Base-by-base conservation (phyloP, 1,140 invertebrate genomes). In the Heliothis subflexa region DNA sequence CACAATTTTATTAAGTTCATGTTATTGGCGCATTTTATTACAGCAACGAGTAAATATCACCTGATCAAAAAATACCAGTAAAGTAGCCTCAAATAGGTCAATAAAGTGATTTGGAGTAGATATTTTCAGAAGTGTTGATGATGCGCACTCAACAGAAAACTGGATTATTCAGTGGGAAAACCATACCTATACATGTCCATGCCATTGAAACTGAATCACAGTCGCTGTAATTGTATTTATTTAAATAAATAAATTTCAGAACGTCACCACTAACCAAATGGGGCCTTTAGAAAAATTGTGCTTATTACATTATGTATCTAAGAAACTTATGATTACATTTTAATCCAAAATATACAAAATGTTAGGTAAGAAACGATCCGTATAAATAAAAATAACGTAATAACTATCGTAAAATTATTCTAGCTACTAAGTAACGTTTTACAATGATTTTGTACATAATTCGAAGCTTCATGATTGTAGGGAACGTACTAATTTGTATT, bases 381-480 rank as follows among this genome's bases (percentile, higher is more conserved):
- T 62, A 75, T 68, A 81, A 79, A 74, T 79, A 86, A 86, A 74
- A 82, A 84, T 78, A 78, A 83, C 86, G 18, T 66, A 66, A 33
- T 77, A 47, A 45, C n/a, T 68, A 77, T 75, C 47, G 16, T 92
- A 91, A 93, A 78, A 93, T 93, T 93, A 93, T 90, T 91, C 90
- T 93, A 93, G 84, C 91, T 93, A 93, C 85, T 70, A 74, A 86
- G 85, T 89, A 89, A 91, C 83, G 85, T 84, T 88, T 78, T 89
- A 92, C 76, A 84, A 88, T 88, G 88, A 89, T 88, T 93, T 93
- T 93, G 92, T 93, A 93, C 91, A 91, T 88, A 88, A 86, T 85
- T 88, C 85, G 91, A 93, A 93, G 90, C 91, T 92, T 93, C 90
- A 83, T 86, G 80, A 54, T 70, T 81, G 66, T 70, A 77, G 79